phyloP scores from a whole-genome alignment of 1,140 invertebrate genomes.

The Caenorhabditis latens region DNA sequence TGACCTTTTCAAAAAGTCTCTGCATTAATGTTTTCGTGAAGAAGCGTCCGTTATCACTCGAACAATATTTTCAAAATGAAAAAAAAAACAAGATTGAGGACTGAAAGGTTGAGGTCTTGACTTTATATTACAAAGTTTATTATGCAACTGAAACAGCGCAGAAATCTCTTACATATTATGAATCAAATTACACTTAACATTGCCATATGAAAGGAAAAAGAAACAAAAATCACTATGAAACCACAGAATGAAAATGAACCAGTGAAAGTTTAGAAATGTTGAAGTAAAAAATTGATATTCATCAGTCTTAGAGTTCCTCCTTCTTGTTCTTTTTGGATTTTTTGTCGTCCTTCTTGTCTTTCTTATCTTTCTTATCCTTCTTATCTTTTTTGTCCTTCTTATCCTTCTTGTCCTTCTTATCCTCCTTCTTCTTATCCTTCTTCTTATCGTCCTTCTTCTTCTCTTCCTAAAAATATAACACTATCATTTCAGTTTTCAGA shows the following conservation, averaged over 20 bases:
- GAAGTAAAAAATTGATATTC: not conserved
- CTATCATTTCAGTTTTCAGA: not conserved
- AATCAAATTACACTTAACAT: not conserved
- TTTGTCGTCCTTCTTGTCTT: conserved; percentile 62
- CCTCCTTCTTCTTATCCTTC: conserved; percentile 64
- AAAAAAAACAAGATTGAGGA: not conserved
- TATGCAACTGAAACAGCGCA: not conserved
- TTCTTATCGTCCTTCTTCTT: conserved; percentile 62
- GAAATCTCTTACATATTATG: not conserved
- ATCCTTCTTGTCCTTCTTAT: conserved; percentile 64
- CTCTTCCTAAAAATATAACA: conserved; percentile 3
- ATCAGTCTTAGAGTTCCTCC: conserved; percentile 58
- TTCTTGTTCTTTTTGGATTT: conserved; percentile 59
- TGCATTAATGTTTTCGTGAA: not conserved
- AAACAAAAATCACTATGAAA: conserved; percentile 45
- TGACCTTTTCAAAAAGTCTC: not conserved
- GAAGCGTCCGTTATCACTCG: no score
- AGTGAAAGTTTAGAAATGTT: not conserved
- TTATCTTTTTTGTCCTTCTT: conserved; percentile 65
- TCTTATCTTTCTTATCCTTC: conserved; percentile 61
- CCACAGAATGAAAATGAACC: conserved; percentile 15
- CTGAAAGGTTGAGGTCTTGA: not conserved
- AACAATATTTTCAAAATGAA: no score
- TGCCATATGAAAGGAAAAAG: not conserved
- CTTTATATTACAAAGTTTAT: not conserved